These are phyloP conservation scores for Pagetopsis macropterus DNA, from an alignment of 2,797 vertebrate genomes.

Conservation along the genomic window DNA sequence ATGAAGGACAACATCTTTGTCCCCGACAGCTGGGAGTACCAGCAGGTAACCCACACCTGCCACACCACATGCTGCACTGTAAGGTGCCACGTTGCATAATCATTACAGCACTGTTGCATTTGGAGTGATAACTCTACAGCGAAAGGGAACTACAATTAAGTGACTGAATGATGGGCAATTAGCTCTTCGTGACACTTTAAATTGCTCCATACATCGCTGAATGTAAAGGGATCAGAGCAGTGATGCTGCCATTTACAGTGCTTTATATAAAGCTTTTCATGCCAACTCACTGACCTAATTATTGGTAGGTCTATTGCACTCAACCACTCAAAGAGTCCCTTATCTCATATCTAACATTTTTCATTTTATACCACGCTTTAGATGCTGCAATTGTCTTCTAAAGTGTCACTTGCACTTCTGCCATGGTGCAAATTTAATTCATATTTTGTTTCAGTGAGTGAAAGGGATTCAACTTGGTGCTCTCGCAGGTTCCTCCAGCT, in stretches of 20 bases:
- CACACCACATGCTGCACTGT: slow-evolving; percentile 39
- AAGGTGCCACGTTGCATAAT: slow-evolving; percentile 34
- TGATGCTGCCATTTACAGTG: slow-evolving; percentile 14
- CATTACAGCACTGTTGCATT: slow-evolving; percentile 21
- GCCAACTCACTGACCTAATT: slow-evolving; percentile 32
- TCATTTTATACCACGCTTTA: slow-evolving; percentile 19
- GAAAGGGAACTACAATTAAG: slow-evolving; percentile 1
- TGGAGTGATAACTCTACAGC: not conserved
- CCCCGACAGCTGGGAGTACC: slow-evolving; percentile 88
- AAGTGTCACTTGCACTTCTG: slow-evolving; percentile 9
- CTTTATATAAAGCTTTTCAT: slow-evolving; percentile 26
- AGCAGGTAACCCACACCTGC: slow-evolving; percentile 81
- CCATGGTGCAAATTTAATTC: slow-evolving; percentile 16
- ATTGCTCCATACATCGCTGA: slow-evolving; percentile 31
- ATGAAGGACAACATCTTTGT: slow-evolving; percentile 84
- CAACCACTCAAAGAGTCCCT: slow-evolving; percentile 8
- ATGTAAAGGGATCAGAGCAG: slow-evolving; percentile 17
- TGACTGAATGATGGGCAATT: slow-evolving; percentile 32
- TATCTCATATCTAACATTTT: slow-evolving; percentile 4
- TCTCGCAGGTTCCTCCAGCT: slow-evolving; percentile 21
- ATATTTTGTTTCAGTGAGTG: not conserved
- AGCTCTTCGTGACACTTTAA: slow-evolving; percentile 25
- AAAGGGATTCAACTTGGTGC: slow-evolving; percentile 18
- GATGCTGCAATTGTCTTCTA: slow-evolving; percentile 1
- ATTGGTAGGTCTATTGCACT: slow-evolving; percentile 14